phyloP scores from a whole-genome alignment of 2,888 invertebrate species.

The Philereme vetulata region DNA sequence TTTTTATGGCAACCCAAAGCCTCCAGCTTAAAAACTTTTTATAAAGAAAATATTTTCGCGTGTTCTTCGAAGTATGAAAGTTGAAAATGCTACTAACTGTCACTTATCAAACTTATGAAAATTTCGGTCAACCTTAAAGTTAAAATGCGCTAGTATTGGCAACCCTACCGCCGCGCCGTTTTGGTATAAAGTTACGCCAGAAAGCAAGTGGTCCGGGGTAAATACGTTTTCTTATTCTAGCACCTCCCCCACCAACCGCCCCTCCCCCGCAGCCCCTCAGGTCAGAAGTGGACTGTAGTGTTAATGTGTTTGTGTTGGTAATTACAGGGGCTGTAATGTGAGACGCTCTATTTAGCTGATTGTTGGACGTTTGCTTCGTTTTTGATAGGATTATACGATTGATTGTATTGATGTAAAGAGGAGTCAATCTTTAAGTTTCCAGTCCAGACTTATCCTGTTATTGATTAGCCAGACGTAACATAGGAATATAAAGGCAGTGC shows the following conservation, averaged over 20 bases:
- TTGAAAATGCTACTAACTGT: too few species aligned
- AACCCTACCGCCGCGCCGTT: slow-evolving; percentile 57
- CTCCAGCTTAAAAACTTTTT: too few species aligned
- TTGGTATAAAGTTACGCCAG: slow-evolving; percentile 67
- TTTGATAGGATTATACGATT: slow-evolving; percentile 21
- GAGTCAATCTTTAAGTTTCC: too few species aligned
- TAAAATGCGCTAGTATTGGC: slow-evolving; percentile 22
- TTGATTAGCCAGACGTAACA: too few species aligned
- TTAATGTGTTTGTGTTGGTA: slow-evolving; percentile 62
- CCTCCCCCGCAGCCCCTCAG: slow-evolving; percentile 24
- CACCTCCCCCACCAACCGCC: slow-evolving; percentile 31
- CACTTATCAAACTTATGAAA: too few species aligned
- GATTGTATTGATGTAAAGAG: neutral
- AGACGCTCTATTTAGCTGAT: slow-evolving; percentile 33
- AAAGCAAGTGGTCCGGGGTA: slow-evolving; percentile 66
- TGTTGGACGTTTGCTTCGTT: slow-evolving; percentile 33
- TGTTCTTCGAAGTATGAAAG: too few species aligned
- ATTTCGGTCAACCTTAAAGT: too few species aligned
- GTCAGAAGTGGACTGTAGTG: slow-evolving; percentile 26
- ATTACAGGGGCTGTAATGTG: slow-evolving; percentile 50
- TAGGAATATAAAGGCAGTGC: too few species aligned
- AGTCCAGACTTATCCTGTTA: too few species aligned
- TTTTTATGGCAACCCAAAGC: too few species aligned
- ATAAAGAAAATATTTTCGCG: too few species aligned
- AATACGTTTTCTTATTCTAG: slow-evolving; percentile 71